Evolutionary conservation across 30 jellyfish, hydroid and myxozoan species (phyloP).

Genomic region (Morbakka virulenta): DNA sequence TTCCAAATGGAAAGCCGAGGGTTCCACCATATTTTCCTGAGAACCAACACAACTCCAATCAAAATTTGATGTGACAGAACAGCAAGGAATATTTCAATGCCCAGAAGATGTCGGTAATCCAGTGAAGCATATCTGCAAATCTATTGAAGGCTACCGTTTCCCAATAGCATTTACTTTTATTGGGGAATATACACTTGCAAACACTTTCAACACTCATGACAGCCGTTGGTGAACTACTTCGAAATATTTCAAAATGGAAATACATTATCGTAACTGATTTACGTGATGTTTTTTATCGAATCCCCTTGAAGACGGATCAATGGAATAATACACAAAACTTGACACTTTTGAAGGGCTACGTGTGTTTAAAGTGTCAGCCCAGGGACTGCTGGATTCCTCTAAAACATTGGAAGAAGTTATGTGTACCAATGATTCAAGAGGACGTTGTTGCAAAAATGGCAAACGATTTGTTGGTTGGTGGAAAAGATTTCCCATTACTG

Average conservation of each 20-base stretch:
- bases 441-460: not conserved
- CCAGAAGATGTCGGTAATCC: not conserved
- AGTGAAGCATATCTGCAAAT: not conserved
- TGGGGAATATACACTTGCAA: too few species aligned
- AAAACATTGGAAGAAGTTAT: not conserved
- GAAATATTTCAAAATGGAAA: not conserved
- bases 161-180: not conserved
- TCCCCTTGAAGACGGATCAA: not conserved
- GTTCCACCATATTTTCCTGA: not conserved
- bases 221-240: not conserved
- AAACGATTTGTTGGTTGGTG: conserved; percentile 1
- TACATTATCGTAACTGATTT: not conserved
- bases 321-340: not conserved
- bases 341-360: not conserved
- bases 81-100: not conserved
- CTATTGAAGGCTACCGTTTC: not conserved
- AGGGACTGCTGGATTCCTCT: not conserved
- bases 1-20: not conserved
- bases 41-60: not conserved
- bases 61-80: not conserved
- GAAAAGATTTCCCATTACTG: not conserved
- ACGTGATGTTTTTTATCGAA: not conserved
- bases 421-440: not conserved
- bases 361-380: not conserved
- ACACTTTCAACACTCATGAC: not conserved